Evolutionary conservation across 92 coral and sea anemone genomes (phyloP).

Genomic region (Porites evermanni): DNA sequence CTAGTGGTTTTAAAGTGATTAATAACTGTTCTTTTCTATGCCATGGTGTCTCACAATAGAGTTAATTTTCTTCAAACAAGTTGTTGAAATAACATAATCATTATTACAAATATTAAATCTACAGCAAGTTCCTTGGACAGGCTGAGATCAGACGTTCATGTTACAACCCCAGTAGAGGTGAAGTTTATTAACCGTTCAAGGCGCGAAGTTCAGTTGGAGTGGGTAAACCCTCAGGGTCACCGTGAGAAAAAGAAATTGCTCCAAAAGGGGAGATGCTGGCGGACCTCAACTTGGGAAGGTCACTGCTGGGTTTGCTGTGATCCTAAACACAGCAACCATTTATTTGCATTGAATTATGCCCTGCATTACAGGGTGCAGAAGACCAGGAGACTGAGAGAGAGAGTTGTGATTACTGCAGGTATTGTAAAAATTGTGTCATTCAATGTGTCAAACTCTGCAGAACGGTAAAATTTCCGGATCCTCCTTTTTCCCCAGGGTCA

Average conservation of each 20-base stretch:
- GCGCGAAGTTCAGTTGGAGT: slow-evolving; percentile 76
- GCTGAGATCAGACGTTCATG: slow-evolving; percentile 61
- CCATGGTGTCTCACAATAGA: background rate
- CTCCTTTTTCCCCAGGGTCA: too few relatives aligned
- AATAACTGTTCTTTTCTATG: too few relatives aligned
- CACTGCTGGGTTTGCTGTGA: slow-evolving; percentile 91
- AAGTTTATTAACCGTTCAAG: slow-evolving; percentile 89
- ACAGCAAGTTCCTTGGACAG: slow-evolving; percentile 42
- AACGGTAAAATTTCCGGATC: too few relatives aligned
- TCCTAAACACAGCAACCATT: slow-evolving; percentile 73
- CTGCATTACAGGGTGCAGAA: slow-evolving; percentile 79
- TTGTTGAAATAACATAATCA: background rate
- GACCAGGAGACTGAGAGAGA: slow-evolving; percentile 71
- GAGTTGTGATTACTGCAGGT: slow-evolving; percentile 95
- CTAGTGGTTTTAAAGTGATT: too few relatives aligned
- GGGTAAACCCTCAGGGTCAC: slow-evolving; percentile 84
- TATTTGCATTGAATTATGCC: slow-evolving; percentile 82
- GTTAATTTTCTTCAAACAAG: background rate
- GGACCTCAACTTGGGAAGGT: slow-evolving; percentile 83
- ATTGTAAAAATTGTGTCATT: background rate
- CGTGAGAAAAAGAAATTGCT: slow-evolving; percentile 78
- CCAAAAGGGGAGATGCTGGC: slow-evolving; percentile 87
- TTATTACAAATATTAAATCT: background rate
- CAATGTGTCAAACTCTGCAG: too few relatives aligned
- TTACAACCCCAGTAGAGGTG: slow-evolving; percentile 74